phyloP scores from a whole-genome alignment of 2,888 invertebrate species.

The Drosophila mercatorum region DNA sequence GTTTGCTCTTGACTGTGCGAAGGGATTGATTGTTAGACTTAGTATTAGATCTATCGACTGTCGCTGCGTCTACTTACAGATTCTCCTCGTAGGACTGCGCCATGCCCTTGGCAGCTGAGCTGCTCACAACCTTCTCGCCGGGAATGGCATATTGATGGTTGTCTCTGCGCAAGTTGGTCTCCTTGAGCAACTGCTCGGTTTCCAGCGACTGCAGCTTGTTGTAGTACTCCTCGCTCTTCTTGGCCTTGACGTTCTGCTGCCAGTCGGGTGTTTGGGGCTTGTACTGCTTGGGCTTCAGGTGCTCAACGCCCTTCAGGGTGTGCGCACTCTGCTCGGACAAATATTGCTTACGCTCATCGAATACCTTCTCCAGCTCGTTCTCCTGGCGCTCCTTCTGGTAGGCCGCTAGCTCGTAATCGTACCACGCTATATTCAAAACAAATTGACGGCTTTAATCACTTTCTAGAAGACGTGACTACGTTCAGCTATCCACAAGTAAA shows the following conservation, averaged over 20 bases:
- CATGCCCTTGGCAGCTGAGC: constrained; percentile 93
- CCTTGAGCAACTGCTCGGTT: constrained; percentile 93
- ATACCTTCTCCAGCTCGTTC: constrained; percentile 93
- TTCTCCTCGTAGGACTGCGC: constrained; percentile 93
- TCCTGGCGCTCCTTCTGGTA: constrained; percentile 92
- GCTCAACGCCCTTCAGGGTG: constrained; percentile 86
- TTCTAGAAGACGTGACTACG: constrained; percentile 4
- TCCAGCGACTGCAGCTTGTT: constrained; percentile 92
- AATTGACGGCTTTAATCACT: constrained; percentile 33
- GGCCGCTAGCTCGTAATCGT: constrained; percentile 93
- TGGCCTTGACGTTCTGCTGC: constrained; percentile 92
- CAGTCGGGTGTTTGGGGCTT: constrained; percentile 93
- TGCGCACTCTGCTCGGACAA: constrained; percentile 88
- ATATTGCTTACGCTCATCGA: constrained; percentile 92
- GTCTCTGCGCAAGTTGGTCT: constrained; percentile 90
- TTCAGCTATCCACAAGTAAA: constrained; percentile 17
- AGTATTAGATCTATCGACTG: neutral
- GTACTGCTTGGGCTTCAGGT: constrained; percentile 88
- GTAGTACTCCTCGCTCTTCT: constrained; percentile 93
- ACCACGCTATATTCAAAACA: constrained; percentile 90
- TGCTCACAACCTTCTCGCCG: constrained; percentile 91
- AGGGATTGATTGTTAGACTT: neutral
- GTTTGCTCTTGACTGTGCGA: constrained; percentile 58
- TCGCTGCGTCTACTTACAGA: constrained; percentile 87
- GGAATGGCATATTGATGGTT: constrained; percentile 93